Evolutionary conservation across 2,113 vertebrate species (phyloP).

Genomic region (Sus scrofa): DNA sequence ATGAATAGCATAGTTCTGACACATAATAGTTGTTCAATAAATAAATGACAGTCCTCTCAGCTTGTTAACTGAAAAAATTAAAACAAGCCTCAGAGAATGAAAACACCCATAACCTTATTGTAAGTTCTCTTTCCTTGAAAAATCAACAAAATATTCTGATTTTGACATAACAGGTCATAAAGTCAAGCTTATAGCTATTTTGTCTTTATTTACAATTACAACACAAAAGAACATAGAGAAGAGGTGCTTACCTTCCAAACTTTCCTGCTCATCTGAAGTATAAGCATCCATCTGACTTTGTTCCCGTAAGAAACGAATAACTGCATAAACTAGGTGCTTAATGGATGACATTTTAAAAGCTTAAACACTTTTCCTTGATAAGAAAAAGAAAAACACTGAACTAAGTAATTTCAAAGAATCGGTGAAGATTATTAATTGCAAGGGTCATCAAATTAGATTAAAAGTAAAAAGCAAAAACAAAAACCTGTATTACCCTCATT

Average conservation of each 20-base stretch:
- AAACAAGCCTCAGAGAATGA: constrained; percentile 37
- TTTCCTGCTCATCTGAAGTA: constrained; percentile 98
- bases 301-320: constrained; percentile 97
- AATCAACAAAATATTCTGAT: constrained; percentile 41
- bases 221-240: constrained; percentile 50
- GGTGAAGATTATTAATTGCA: constrained; percentile 11
- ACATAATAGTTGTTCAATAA: not conserved
- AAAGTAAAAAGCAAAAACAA: constrained; percentile 38
- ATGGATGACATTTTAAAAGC: constrained; percentile 94
- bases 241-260: constrained; percentile 94
- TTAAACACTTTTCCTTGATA: constrained; percentile 71
- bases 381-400: constrained; percentile 77
- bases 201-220: constrained; percentile 14
- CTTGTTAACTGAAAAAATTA: constrained; percentile 41
- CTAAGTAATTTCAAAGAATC: constrained; percentile 62
- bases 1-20: constrained; percentile 22
- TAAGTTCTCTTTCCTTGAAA: constrained; percentile 33
- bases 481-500: constrained; percentile 32
- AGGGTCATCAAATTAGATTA: not conserved
- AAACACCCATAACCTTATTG: constrained; percentile 10
- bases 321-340: constrained; percentile 96
- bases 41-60: not conserved
- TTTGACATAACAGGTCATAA: constrained; percentile 42
- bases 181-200: not conserved
- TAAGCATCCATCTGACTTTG: constrained; percentile 95